Base-by-base conservation (phyloP, 2,797 vertebrate genomes). In the Smutsia temminckii region DNA sequence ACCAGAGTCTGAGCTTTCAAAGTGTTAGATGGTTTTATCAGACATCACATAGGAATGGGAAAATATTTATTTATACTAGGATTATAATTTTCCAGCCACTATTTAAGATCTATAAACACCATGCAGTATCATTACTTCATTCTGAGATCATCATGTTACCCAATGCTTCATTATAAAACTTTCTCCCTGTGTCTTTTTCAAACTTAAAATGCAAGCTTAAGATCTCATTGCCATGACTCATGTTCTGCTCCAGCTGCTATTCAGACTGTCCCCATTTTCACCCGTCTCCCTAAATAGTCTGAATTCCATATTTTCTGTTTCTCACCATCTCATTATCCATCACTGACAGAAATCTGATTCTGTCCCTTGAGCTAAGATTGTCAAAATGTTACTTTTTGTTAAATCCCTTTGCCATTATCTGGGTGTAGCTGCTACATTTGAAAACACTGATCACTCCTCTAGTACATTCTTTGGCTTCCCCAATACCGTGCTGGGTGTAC, bases 231-330 rank as follows among this genome's bases (percentile, higher is more conserved):
- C 16, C 29, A 34, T 92, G 93, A 94, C 51, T 96, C 95, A 96
- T 13, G 23, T 37, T 94, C 37, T 64, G 40, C 64, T 85, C 57
- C 93, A 93, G 89, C 81, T 96, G 94, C 57, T 90, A 49, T 46
- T 92, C 57, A 88, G 20, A 51, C 53, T 80, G 59, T 85, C 91
- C 80, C 72, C 63, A 3, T 85, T 95, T 90, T 85, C 61, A 80
- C 66, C 55, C 40, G 68, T 85, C 25, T 93, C 91, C 83, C 27
- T 55, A 96, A 95, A 95, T 94, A 96, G 85, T 66, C 69, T 79
- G 21, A 51, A 80, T 86, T 83, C 74, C 83, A 72, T 95, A 89
- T 91, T 94, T 97, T 84, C 40, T 83, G 40, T 66, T 92, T 64
- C 40, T 89, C 61, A 61, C 78, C 53, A 55, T 84, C 46, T 86